These are phyloP conservation scores for Drosophila athabasca DNA, from an alignment of 1,140 invertebrate species.

Conservation along the genomic window DNA sequence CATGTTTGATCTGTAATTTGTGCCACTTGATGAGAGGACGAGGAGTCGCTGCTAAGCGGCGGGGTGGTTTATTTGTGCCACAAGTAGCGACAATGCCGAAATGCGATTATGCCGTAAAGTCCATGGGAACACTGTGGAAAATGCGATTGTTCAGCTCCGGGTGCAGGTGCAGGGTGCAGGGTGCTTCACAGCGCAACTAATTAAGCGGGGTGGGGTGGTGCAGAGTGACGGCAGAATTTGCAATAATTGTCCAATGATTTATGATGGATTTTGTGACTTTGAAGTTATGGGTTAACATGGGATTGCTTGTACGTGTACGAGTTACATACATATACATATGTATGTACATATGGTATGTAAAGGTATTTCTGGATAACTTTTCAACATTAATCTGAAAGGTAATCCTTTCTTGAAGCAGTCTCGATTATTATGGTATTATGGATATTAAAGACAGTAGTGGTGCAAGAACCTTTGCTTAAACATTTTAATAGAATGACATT, in stretches of 20 bases:
- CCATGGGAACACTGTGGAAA: conserved; percentile 43
- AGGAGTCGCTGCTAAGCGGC: conserved; percentile 33
- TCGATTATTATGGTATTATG: too few relatives aligned
- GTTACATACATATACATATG: background rate
- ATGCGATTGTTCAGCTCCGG: conserved; percentile 42
- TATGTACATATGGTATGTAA: too few relatives aligned
- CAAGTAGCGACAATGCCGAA: conserved; percentile 45
- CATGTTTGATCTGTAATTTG: conserved; percentile 61
- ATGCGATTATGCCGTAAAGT: conserved; percentile 46
- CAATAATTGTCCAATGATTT: conserved; percentile 46
- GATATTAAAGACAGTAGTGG: too few relatives aligned
- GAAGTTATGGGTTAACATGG: conserved; percentile 3
- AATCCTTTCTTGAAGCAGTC: too few relatives aligned
- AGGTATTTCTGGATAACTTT: too few relatives aligned
- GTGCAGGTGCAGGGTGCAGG: conserved; percentile 47
- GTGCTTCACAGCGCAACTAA: conserved; percentile 18
- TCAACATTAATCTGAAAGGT: too few relatives aligned
- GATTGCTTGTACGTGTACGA: background rate
- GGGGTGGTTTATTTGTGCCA: conserved; percentile 64
- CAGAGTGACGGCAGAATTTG: background rate
- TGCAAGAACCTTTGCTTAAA: too few relatives aligned
- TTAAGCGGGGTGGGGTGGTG: background rate
- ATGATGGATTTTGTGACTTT: conserved; percentile 6
- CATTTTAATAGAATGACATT: too few relatives aligned
- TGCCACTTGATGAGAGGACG: conserved; percentile 50